Evolutionary conservation across 1,140 invertebrate genomes (phyloP).

Genomic region (Drosophila truncata): DNA sequence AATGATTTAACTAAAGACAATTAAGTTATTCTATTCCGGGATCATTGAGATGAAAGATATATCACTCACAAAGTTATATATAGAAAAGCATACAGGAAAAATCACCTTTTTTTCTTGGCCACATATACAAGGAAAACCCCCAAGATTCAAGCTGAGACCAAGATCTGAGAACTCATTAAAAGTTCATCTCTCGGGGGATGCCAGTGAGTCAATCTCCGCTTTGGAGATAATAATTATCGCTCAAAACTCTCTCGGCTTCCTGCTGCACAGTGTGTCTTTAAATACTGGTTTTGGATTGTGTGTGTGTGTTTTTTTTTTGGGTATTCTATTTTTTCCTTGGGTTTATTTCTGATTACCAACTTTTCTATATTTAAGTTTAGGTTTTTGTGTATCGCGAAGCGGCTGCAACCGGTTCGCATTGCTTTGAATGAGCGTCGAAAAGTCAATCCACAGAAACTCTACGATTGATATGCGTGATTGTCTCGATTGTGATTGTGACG

Average conservation of each 20-base stretch:
- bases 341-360: conserved; percentile 36
- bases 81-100: background rate
- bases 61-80: background rate
- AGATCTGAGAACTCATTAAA: background rate
- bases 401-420: conserved; percentile 36
- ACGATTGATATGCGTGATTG: conserved; percentile 41
- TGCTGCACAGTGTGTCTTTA: conserved; percentile 28
- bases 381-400: conserved; percentile 9
- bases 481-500: conserved; percentile 41
- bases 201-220: conserved; percentile 35
- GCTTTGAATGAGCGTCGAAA: conserved; percentile 27
- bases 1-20: background rate
- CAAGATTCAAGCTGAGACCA: background rate
- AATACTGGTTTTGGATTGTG: conserved; percentile 28
- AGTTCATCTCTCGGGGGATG: conserved; percentile 23
- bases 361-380: conserved; percentile 45
- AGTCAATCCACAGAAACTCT: conserved; percentile 21
- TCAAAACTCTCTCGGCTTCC: conserved; percentile 10
- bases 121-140: conserved; percentile 3
- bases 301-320: background rate
- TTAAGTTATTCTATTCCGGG: background rate
- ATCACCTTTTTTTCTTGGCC: background rate
- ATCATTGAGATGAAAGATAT: background rate
- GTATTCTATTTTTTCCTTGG: conserved; percentile 26
- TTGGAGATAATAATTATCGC: conserved; percentile 6